Percentiles rank a stretch among this genome's conserved stretches.
These are phyloP conservation scores for Andrena trimmerana DNA, from an alignment of 2,888 invertebrate species.

Conservation along the genomic window DNA sequence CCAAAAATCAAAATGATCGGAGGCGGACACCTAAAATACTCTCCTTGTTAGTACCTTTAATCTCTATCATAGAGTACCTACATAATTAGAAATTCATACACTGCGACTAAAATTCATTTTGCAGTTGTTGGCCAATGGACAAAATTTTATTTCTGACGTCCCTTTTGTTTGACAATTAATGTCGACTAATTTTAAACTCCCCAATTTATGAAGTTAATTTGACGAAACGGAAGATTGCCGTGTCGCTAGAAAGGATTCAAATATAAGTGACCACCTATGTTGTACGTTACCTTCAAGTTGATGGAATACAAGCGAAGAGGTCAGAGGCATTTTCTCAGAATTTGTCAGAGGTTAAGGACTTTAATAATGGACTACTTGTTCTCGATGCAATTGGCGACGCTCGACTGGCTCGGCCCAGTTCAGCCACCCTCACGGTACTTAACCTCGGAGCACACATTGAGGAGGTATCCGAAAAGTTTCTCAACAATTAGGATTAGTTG, in stretches of 20 bases:
- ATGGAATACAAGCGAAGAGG: background rate
- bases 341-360: constrained; percentile 22
- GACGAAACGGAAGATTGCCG: background rate
- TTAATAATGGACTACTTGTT: constrained; percentile 57
- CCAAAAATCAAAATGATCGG: no score
- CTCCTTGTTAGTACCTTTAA: no score
- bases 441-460: constrained; percentile 70
- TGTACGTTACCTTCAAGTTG: background rate
- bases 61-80: no score
- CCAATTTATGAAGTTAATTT: no score
- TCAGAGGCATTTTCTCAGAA: background rate
- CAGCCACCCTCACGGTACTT: constrained; percentile 67
- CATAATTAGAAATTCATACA: no score
- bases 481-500: constrained; percentile 78
- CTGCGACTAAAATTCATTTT: no score
- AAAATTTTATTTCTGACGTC: no score
- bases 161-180: no score
- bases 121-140: no score
- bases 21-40: no score
- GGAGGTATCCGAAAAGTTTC: constrained; percentile 76
- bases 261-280: no score
- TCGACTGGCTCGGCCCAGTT: constrained; percentile 63
- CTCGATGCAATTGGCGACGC: constrained; percentile 59
- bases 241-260: background rate
- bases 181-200: no score